Evolutionary conservation across 1,140 invertebrate genomes (phyloP), one percentile per base, ranked within the genome.

Genomic region (Temnothorax longispinosus): DNA sequence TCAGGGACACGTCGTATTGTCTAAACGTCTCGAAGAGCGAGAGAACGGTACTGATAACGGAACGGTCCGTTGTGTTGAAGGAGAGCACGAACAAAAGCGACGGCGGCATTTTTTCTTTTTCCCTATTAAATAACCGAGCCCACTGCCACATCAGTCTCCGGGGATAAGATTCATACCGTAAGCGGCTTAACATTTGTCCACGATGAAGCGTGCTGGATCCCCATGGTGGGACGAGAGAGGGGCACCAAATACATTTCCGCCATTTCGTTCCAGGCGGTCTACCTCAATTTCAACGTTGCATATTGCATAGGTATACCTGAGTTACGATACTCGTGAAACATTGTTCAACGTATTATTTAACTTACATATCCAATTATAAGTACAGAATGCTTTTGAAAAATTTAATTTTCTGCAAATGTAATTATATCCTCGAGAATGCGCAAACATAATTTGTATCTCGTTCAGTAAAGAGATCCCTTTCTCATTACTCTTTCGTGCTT

Each of bases 151-250:
- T 89, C 85, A 80, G 88, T 89, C 88, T 82, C 69, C 71, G 75
- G 74, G 85, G 88, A 90, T 90, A 90, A 90, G 88, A 88, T 90
- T 90, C 86, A 89, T 88, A 88, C 85, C 88, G 85, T 87, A 90
- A 90, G 88, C 88, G 88, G 80, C 88, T 89, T 86, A 87, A 88
- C 88, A 90, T 90, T 90, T 90, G 88, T 90, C 71, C 76, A 78
- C 71, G 85, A 69, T 72, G 50, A 86, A 87, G 54, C 52, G 41
- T 35, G 80, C 11, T 75, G 54, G 35, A 82, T 71, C 38, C 41
- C 21, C 38, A 41, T 15, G 32, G 67, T 21, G 54, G 27, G 11
- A 60, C 27, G 78, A 27, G 27, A 27, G 78, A 21, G 47, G 27
- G 35, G 3, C 38, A 18, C 54, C 41, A 21, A 60, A 84, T 84